Base-by-base conservation (phyloP, 1,140 invertebrate species). In the Gryllus bimaculatus region DNA sequence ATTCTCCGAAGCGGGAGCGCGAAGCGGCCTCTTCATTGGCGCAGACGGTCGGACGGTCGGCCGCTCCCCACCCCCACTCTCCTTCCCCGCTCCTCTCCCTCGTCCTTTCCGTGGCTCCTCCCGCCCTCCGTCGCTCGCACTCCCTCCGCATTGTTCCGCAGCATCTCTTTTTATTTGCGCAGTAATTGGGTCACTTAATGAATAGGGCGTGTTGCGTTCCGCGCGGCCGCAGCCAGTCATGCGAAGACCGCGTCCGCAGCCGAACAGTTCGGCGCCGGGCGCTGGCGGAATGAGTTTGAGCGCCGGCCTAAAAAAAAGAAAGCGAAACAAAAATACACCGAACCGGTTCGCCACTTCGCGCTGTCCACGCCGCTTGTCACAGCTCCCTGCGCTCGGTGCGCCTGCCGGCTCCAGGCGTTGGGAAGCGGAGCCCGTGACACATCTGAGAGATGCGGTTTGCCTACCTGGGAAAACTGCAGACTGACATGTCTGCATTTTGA, bases 181-280 rank as follows among this genome's bases (percentile, higher is more conserved):
- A 66, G 54, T 66, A 66, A 66, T 66, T 66, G 54, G 54, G 54
- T 66, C 54, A 66, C 54, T 66, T 66, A 66, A 66, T 66, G 54
- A 66, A 66, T 66, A 66, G 54, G 54, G 54, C 54, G 18, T 66
- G 54, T 66, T 66, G 54, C 54, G 10, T 66, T 66, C 54, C 18
- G 54, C 10, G 10, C 54, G 54, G 10, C 54, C 54, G 18, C 54
- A 66, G 54, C 18, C 54, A 66, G 54, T 66, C 54, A 66, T 66
- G 2, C 54, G 54, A 66, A 66, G 54, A 5, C 54, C 7, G 10
- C 18, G 54, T 18, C 2, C 54, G 54, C 54, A 66, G 10, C 54
- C 54, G 54, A 66, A 66, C 54, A 13, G 54, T 66, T 66, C 54
- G 54, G 54, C 26, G 26, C 26, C 26, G 26, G 18, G 54, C 54